phyloP scores from a whole-genome alignment of 2,797 vertebrate species.

The Pagetopsis macropterus region DNA sequence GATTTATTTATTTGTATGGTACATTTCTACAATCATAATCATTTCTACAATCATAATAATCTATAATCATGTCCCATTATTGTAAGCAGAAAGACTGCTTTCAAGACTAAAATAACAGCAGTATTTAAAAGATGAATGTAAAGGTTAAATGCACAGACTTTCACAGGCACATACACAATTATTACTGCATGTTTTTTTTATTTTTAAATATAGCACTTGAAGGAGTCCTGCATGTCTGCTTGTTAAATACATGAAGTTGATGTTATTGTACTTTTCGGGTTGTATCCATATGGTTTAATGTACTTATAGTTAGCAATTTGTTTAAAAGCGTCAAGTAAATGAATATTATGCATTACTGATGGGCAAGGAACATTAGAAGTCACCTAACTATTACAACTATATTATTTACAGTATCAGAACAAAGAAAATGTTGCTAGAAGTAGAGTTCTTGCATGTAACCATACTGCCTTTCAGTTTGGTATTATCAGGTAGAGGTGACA shows the following conservation, averaged over 20 bases:
- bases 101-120: background rate
- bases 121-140: background rate
- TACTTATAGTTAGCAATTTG: too few species aligned
- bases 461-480: background rate
- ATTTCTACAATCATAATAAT: too few species aligned
- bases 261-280: too few species aligned
- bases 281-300: too few species aligned
- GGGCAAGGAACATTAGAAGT: background rate
- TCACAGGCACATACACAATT: background rate
- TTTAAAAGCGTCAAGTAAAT: too few species aligned
- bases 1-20: slow-evolving; percentile 10
- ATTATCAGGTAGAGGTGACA: background rate
- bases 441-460: background rate
- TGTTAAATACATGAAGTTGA: too few species aligned
- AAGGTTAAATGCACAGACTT: background rate
- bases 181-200: background rate
- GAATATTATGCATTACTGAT: background rate
- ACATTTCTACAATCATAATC: too few species aligned
- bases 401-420: background rate
- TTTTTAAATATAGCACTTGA: too few species aligned
- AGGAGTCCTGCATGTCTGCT: too few species aligned
- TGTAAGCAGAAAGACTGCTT: background rate
- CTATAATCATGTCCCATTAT: background rate
- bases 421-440: background rate
- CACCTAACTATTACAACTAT: too few species aligned